Base-by-base conservation (phyloP, 2,797 vertebrate genomes). In the Parauchenoglanis ngamensis region DNA sequence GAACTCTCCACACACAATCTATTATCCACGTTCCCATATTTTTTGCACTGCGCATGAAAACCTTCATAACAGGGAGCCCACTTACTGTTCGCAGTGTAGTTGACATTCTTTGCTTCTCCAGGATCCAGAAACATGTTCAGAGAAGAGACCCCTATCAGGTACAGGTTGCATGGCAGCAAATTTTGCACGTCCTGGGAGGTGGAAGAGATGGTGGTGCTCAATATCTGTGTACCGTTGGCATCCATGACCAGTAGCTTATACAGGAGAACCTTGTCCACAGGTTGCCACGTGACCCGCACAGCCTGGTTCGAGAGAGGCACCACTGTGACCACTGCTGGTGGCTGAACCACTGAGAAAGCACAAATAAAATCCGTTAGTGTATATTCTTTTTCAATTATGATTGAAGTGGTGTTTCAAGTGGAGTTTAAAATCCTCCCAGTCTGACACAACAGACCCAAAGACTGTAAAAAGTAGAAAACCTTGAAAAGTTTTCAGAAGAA, bases 61-160 rank as follows among this genome's bases (percentile, higher is more conserved):
- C 10, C 44, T 59, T 44, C 23, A 35, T 28, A 61, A 46, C 2
- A 56, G 19, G 52, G 28, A 5, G 3, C 25, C 72, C 31, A 68
- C 96, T 96, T 93, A 97, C 96, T 93, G 92, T 95, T 95, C 80
- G 94, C 94, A 85, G 91, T 92, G 90, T 94, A 95, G 0, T 28
- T 90, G 87, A 90, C 54, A 56, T 90, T 17, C 5, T 68, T 93
- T 67, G 95, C 46, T 84, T 96, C 96, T 90, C 96, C 95, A 68
- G 88, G 89, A 49, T 90, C 46, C 89, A 96, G 88, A 89, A 96
- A 96, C 40, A 17, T 88, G 92, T 92, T 96, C 86, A 92, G 84
- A n/a, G 96, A 96, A 70, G 92, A 94, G 63, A 96, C 89, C 6
- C 90, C 92, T 92, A 97, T 94, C 85, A 92, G 87, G 89, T 95